Base-by-base conservation (phyloP, 2,888 invertebrate species). In the Boloria selene region DNA sequence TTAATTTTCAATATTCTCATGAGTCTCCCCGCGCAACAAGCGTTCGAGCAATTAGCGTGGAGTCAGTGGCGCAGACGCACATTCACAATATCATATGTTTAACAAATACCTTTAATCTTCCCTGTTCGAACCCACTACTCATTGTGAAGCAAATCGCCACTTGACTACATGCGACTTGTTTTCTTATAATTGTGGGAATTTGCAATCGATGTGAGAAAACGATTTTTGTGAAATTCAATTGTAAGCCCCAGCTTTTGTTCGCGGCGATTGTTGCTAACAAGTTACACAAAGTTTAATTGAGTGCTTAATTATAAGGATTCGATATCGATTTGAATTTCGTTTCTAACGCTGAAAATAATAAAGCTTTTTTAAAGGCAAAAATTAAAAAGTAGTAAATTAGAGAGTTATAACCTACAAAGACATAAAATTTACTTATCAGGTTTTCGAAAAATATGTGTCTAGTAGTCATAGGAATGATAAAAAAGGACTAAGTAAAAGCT, bases 71-170 rank as follows among this genome's bases (percentile, higher is more conserved):
- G 82, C 83, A 80, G 73, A 80, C 78, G 83, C 77, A 73, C 83
- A 81, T 69, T 70, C 76, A 87, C 85, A 88, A 88, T 75, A 77
- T 77, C 75, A 76, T 80, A 78, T 86, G 88, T 88, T 88, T 88
- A 83, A 85, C 86, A 88, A 89, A 90, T 87, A 90, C 85, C 82
- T 80, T 84, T 86, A 85, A 87, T 87, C 87, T 85, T 80, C 83
- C 26, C 81, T 77, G 79, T 70, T 72, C 73, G 71, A 72, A 74
- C 68, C 82, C 85, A 84, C 82, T 83, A 85, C 85, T 77, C 78
- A 80, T 87, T 86, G 84, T 85, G 75, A 74, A 72, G 68, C 71
- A 79, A 83, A 76, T 88, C 87, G 85, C 84, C 86, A 87, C 87
- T 88, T 84, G 78, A 85, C 79, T 79, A 73, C 77, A 72, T 77